phyloP scores from a whole-genome alignment of 2,797 vertebrate genomes.

The Phoxinus dragarum region DNA sequence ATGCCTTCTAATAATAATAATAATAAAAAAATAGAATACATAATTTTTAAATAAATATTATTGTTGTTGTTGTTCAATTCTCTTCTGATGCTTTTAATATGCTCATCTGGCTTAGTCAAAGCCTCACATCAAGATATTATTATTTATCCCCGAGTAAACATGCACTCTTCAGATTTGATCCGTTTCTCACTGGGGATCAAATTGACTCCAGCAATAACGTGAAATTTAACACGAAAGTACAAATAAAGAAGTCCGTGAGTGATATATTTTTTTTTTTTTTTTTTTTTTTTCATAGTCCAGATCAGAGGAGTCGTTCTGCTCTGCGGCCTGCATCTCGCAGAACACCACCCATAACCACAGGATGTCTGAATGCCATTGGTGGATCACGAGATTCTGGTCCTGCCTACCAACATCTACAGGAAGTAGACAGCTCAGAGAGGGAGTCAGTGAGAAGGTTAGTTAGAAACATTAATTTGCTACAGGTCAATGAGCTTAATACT shows the following conservation, averaged over 20 bases:
- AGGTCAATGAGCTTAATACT: slow-evolving; percentile 22
- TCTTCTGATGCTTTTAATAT: background rate
- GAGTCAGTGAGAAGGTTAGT: slow-evolving; percentile 73
- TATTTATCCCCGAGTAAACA: background rate
- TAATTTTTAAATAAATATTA: background rate
- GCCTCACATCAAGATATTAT: background rate
- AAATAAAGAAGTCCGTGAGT: background rate
- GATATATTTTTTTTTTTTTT: background rate
- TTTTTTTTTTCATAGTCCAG: slow-evolving; percentile 68
- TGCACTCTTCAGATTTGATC: background rate
- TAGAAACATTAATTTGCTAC: slow-evolving; percentile 19
- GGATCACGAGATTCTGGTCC: slow-evolving; percentile 76
- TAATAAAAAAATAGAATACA: background rate
- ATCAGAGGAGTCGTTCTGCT: slow-evolving; percentile 65
- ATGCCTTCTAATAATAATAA: background rate
- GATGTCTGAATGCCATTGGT: slow-evolving; percentile 73
- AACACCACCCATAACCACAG: slow-evolving; percentile 73
- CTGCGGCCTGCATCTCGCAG: slow-evolving; percentile 70
- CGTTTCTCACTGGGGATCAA: background rate
- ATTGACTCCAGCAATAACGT: background rate
- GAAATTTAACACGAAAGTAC: background rate
- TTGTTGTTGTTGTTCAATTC: background rate
- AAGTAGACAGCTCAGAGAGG: slow-evolving; percentile 73
- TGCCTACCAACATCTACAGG: slow-evolving; percentile 80
- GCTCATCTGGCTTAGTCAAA: background rate